Base-by-base conservation (phyloP, 1,140 invertebrate genomes). In the Bursaphelenchus mucronatus region DNA sequence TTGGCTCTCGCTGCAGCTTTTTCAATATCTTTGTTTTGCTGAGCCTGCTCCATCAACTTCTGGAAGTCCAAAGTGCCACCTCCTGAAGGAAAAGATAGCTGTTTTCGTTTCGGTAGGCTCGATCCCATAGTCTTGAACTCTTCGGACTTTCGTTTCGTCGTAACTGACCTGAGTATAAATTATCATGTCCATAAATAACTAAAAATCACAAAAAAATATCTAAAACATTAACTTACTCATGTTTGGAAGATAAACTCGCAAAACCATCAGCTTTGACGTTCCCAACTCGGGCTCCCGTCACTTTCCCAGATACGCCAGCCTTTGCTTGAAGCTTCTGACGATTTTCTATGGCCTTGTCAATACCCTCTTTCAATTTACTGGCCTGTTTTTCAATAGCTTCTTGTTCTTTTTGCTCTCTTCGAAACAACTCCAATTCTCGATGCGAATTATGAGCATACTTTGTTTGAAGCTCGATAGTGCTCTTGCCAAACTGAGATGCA, bases 391-490 rank as follows among this genome's bases (percentile, higher is more conserved):
- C 13, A 11, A 40, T 50, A 3, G 57, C 57, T 44, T 44, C 66
- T n/a, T 67, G 15, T 64, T 67, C 66, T 11, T 68, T 51, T 51
- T 67, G 40, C 50, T 69, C 15, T 9, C 52, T 53, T 52, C 63
- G 57, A 13, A 67, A n/a, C 19, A 67, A 50, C 11, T 41, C 52
- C 68, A 67, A n/a, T 11, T 41, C 68, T 11, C 58, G 39, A 21
- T 67, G 21, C n/a, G 66, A 59, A 51, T 67, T 71, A 9, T 65
- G 58, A 8, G 68, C 66, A 41, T 73, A 67, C 9, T 56, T 50
- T 4, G 58, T 69, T 51, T 67, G 66, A 9, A 67, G 43, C 19
- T 67, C 66, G 15, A 67, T 67, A 13, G 66, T 39, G 15, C 43
- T 39, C 40, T 67, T 67, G 0, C 66, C 66, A 46, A 67, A 67